Base-by-base conservation (phyloP, 2,888 invertebrate genomes). In the Diaprepes abbreviatus region DNA sequence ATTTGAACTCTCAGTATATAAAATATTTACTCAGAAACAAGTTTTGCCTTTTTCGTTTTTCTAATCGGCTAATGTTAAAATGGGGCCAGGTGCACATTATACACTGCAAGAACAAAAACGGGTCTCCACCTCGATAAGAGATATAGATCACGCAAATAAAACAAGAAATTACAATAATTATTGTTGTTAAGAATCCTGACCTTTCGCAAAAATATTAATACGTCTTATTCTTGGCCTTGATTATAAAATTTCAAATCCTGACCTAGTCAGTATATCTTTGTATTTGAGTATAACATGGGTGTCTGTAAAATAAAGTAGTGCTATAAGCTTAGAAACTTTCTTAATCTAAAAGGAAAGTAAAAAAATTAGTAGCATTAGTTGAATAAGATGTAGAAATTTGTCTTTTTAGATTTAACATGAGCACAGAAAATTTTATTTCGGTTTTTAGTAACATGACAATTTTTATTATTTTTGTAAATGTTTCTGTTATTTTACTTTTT, bases 211-310 rank as follows among this genome's bases (percentile, higher is more conserved):
- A 24, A 33, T 14, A 45, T 45, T 28, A 50, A 57, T 35, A 59
- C 45, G 52, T 54, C 50, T 63, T 63, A 52, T 38, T 68, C 43
- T 66, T 40, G 67, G 68, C 67, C 70, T 70, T 65, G 65, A 45
- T 70, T 72, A 58, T 50, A 65, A 66, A 66, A 54, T 73, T 66
- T 66, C 59, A 48, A 52, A 63, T 40, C 62, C 48, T 72, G 65
- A 73, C 67, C 71, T 60, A 72, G 69, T 75, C 74, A 35, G n/a
- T n/a, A 4, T 28, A 12, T 45, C 24, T 45, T 45, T 24, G 16
- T 50, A 14, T 28, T 43, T 43, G 43, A 43, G 19, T 43, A 38
- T 38, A 38, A 38, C 14, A 38, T 38, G 38, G 3, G 16, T 38
- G 2, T 33, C 2, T 38, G 19, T 43, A 43, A 43, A 19, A 17